Conservation (phyloP, 2,797 vertebrate species). For the Atherinosoma microstoma region DNA sequence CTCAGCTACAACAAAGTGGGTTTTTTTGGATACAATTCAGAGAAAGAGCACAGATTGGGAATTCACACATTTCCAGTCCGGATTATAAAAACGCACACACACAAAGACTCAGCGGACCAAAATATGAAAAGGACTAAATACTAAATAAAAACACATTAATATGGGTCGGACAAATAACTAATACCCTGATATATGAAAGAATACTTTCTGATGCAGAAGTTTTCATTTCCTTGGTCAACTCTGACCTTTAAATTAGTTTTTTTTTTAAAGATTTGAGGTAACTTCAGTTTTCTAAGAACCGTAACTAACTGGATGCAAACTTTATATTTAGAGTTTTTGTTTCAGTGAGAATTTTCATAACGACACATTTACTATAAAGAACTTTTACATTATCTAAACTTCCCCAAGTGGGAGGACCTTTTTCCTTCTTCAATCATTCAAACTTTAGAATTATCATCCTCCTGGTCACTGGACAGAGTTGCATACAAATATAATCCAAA, state of each 20-base stretch:
- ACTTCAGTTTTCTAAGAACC: too few species aligned
- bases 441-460: too few species aligned
- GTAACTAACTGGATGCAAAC: background rate
- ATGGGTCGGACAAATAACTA: background rate
- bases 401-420: too few species aligned
- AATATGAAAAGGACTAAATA: background rate
- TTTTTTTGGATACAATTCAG: conserved; percentile 50
- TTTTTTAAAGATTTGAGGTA: background rate
- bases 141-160: background rate
- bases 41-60: conserved; percentile 14
- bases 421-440: too few species aligned
- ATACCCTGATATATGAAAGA: background rate
- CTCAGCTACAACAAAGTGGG: conserved; percentile 63
- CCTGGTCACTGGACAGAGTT: too few species aligned
- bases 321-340: background rate
- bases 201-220: background rate
- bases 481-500: too few species aligned
- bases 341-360: background rate
- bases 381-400: too few species aligned
- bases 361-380: background rate
- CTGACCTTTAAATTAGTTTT: too few species aligned
- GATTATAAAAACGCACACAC: conserved; percentile 17
- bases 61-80: conserved; percentile 37
- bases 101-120: background rate
- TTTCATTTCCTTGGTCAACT: too few species aligned